Evolutionary conservation across 2,888 invertebrate genomes (phyloP).

Genomic region (Melanchra persicariae): DNA sequence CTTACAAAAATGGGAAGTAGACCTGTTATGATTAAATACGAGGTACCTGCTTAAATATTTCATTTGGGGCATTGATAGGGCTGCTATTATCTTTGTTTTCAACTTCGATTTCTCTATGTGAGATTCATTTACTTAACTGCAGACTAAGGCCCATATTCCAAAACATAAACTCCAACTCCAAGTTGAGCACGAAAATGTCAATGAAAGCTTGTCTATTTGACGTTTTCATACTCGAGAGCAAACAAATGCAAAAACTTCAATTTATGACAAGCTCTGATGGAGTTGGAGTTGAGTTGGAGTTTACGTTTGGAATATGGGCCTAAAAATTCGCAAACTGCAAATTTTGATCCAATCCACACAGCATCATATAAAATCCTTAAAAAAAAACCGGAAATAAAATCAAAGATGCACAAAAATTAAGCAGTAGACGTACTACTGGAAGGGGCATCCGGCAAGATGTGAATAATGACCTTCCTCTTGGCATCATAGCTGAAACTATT

Average conservation of each 20-base stretch:
- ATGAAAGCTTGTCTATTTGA: too few relatives aligned
- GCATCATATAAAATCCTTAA: constrained; percentile 1
- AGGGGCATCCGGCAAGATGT: constrained; percentile 93
- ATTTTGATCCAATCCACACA: constrained; percentile 19
- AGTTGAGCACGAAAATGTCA: too few relatives aligned
- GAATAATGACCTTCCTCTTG: constrained; percentile 96
- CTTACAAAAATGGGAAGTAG: background rate
- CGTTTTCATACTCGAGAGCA: too few relatives aligned
- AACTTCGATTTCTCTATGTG: background rate
- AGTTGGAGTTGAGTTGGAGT: too few relatives aligned
- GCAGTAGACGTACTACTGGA: constrained; percentile 63
- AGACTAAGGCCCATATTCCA: too few relatives aligned
- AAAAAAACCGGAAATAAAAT: background rate
- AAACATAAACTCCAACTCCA: too few relatives aligned
- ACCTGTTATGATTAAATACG: background rate
- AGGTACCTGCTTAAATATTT: background rate
- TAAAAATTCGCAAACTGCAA: too few relatives aligned
- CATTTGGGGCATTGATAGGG: background rate
- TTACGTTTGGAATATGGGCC: too few relatives aligned
- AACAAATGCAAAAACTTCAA: too few relatives aligned
- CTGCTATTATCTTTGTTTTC: background rate
- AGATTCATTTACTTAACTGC: constrained; percentile 2
- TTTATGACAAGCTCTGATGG: too few relatives aligned
- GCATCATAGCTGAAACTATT: constrained; percentile 97
- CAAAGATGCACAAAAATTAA: constrained; percentile 50